Conservation (phyloP, 2,888 invertebrate species). For the Xylota segnis region DNA sequence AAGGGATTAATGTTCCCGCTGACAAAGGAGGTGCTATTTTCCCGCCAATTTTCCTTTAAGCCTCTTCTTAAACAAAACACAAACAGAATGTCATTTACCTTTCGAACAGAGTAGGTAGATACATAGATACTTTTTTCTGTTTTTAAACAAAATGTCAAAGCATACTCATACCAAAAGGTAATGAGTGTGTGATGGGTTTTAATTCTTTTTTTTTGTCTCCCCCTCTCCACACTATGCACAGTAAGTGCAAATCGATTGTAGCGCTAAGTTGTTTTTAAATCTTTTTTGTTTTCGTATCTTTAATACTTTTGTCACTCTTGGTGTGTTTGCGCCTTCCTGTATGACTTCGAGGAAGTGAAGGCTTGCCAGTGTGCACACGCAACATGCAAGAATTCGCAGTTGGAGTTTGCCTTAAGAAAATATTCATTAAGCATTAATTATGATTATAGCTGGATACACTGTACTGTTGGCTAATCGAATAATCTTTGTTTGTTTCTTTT, state of each 20-base stretch:
- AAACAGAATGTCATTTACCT: constrained; percentile 70
- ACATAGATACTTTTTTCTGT: constrained; percentile 15
- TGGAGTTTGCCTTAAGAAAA: constrained; percentile 1
- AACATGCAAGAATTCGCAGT: constrained; percentile 58
- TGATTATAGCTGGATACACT: not conserved
- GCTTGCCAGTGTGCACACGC: constrained; percentile 29
- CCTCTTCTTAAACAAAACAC: constrained; percentile 4
- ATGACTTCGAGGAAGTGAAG: constrained; percentile 68
- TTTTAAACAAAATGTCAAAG: constrained; percentile 33
- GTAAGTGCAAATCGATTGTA: constrained; percentile 34
- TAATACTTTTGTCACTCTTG: not conserved
- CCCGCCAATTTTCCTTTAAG: constrained; percentile 43
- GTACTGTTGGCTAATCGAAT: constrained; percentile 55
- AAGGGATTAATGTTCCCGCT: constrained; percentile 45
- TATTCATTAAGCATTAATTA: constrained; percentile 23
- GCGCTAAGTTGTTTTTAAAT: not conserved
- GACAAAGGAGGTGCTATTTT: constrained; percentile 52
- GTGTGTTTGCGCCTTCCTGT: constrained; percentile 54
- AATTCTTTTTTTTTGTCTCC: constrained; percentile 66
- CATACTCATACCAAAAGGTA: constrained; percentile 16
- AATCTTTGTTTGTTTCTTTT: constrained; percentile 85
- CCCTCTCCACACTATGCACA: constrained; percentile 57
- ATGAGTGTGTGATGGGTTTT: constrained; percentile 69
- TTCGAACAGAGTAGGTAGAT: constrained; percentile 19
- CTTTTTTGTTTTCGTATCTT: no score